Percentiles rank a stretch among this genome's conserved stretches.
Evolutionary conservation across 2,113 vertebrate species (phyloP).

Genomic region (Athene cunicularia): DNA sequence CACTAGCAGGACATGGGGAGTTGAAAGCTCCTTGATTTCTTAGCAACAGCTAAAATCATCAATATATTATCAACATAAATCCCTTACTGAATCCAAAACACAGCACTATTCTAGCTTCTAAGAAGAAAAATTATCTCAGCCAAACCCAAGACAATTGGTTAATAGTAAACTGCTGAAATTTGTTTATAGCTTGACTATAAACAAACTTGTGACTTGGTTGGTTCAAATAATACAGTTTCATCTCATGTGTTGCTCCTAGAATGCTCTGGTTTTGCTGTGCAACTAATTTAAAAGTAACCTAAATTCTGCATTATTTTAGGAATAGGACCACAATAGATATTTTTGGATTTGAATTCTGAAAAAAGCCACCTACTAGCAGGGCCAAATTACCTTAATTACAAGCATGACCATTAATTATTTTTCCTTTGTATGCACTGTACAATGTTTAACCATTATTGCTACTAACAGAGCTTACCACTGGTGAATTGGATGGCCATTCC

Average conservation of each 20-base stretch:
- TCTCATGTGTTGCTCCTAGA: not conserved
- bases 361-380: not conserved
- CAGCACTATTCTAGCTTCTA: too few relatives aligned
- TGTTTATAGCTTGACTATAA: not conserved
- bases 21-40: too few relatives aligned
- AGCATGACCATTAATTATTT: not conserved
- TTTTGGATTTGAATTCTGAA: not conserved
- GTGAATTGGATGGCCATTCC: not conserved
- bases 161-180: not conserved
- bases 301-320: not conserved
- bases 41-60: too few relatives aligned
- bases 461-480: not conserved
- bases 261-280: not conserved
- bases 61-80: too few relatives aligned
- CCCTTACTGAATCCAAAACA: too few relatives aligned
- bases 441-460: not conserved
- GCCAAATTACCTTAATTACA: not conserved
- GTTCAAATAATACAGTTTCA: not conserved
- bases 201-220: not conserved
- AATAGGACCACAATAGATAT: not conserved
- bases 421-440: not conserved
- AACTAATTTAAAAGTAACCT: not conserved
- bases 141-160: not conserved
- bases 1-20: too few relatives aligned
- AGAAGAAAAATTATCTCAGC: too few relatives aligned